phyloP scores from a whole-genome alignment of 1,140 invertebrate genomes.

The Paramacrobiotus metropolitanus region DNA sequence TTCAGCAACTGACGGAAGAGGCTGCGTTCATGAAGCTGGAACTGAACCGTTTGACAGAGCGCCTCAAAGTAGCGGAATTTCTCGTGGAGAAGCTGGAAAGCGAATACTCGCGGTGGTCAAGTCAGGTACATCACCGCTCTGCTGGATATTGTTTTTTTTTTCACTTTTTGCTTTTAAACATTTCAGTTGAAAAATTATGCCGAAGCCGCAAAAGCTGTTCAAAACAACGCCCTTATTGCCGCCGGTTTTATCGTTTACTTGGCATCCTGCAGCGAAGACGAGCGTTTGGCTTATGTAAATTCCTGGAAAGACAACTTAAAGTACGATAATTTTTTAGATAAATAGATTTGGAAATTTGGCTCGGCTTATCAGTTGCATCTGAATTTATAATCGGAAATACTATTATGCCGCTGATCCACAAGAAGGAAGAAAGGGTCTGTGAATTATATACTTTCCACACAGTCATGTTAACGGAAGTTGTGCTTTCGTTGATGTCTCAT shows the following conservation, averaged over 20 bases:
- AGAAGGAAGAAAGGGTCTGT: not conserved
- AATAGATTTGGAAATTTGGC: constrained; percentile 8
- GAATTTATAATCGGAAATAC: not conserved
- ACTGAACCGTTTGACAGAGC: constrained; percentile 52
- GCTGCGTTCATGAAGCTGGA: constrained; percentile 78
- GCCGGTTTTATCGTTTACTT: constrained; percentile 54
- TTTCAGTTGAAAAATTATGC: constrained; percentile 32
- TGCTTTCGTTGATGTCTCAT: not conserved
- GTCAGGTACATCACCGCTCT: constrained; percentile 33
- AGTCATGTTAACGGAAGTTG: not conserved
- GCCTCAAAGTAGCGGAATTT: constrained; percentile 52
- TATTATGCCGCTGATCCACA: not conserved
- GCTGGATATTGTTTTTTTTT: not conserved
- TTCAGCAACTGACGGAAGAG: constrained; percentile 57
- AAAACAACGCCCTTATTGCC: constrained; percentile 37
- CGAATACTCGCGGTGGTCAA: constrained; percentile 69
- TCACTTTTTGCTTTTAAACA: constrained; percentile 10
- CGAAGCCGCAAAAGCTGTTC: constrained; percentile 29
- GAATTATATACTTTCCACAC: not conserved
- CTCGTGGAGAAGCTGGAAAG: constrained; percentile 62
- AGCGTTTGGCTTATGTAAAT: constrained; percentile 30
- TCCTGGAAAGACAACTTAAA: constrained; percentile 28
- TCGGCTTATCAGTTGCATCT: not conserved
- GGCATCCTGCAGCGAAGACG: constrained; percentile 38
- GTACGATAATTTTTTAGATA: not conserved